These are phyloP conservation scores for Steatornis caripensis DNA, from an alignment of 2,113 vertebrate species.

Conservation along the genomic window DNA sequence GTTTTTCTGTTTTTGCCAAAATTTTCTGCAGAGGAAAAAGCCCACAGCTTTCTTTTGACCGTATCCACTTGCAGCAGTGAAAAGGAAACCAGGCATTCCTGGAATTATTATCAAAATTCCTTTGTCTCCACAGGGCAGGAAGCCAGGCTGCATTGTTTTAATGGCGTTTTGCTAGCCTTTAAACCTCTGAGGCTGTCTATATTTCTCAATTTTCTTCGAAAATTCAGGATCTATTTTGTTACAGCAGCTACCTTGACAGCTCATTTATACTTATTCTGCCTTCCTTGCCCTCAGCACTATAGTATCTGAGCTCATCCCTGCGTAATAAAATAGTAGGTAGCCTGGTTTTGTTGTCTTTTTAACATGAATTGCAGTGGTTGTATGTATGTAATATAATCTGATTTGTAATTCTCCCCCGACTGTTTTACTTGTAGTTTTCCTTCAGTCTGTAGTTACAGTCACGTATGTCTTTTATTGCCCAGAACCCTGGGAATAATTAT, in stretches of 20 bases:
- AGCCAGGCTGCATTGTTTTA: conserved; percentile 1
- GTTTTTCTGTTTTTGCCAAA: not conserved
- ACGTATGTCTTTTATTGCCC: not conserved
- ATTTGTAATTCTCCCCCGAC: not conserved
- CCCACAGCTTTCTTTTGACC: not conserved
- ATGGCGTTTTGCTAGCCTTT: not conserved
- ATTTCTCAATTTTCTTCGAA: not conserved
- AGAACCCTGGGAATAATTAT: not conserved
- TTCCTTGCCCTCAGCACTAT: not conserved
- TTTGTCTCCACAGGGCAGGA: conserved; percentile 3
- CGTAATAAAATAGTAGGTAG: not conserved
- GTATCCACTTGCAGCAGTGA: not conserved
- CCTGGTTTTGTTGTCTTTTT: not conserved
- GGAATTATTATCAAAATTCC: conserved; percentile 36
- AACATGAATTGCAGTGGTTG: not conserved
- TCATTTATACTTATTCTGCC: not conserved
- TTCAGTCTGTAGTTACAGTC: not conserved
- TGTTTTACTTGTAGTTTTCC: not conserved
- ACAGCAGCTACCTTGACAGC: not conserved
- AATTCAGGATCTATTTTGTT: not conserved
- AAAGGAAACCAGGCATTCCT: conserved; percentile 49
- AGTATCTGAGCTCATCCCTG: not conserved
- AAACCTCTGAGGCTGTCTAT: not conserved
- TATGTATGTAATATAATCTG: not conserved
- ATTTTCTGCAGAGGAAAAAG: not conserved